These are phyloP conservation scores for Ranitomeya variabilis DNA, from an alignment of 2,113 vertebrate genomes.

Conservation along the genomic window DNA sequence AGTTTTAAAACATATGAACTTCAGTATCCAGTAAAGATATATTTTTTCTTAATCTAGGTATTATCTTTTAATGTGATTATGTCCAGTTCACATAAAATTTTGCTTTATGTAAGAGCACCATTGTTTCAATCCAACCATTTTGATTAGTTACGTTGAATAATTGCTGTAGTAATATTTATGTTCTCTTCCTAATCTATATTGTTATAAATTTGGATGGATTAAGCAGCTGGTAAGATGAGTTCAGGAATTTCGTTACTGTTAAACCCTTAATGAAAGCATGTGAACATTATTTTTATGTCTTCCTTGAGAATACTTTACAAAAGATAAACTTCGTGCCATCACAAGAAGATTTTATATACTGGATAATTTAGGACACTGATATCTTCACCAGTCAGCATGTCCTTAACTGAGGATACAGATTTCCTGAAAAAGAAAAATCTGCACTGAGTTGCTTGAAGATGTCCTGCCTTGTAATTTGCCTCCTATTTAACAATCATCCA, in stretches of 20 bases:
- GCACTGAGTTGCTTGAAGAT: no score
- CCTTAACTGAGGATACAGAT: neutral
- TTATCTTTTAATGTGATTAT: slow-evolving; percentile 48
- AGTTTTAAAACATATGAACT: slow-evolving; percentile 17
- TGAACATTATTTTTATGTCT: slow-evolving; percentile 45
- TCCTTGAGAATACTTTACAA: slow-evolving; percentile 50
- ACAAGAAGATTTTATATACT: neutral
- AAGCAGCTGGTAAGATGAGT: slow-evolving; percentile 42
- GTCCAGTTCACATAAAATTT: slow-evolving; percentile 48
- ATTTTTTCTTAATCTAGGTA: slow-evolving; percentile 24
- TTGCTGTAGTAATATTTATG: slow-evolving; percentile 51
- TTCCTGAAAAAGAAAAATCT: neutral
- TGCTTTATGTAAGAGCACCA: neutral
- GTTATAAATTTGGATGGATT: slow-evolving; percentile 40
- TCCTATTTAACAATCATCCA: no score
- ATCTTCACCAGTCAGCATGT: neutral
- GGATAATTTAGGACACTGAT: slow-evolving; percentile 17
- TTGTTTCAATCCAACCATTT: slow-evolving; percentile 34
- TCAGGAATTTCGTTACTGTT: slow-evolving; percentile 37
- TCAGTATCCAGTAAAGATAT: neutral
- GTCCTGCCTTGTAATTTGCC: no score
- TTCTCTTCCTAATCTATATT: slow-evolving; percentile 34
- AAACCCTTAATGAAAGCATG: slow-evolving; percentile 38
- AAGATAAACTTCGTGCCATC: slow-evolving; percentile 28
- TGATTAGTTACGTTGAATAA: slow-evolving; percentile 52